These are phyloP conservation scores for Crocidura indochinensis DNA, from an alignment of 2,797 vertebrate species.

Conservation along the genomic window DNA sequence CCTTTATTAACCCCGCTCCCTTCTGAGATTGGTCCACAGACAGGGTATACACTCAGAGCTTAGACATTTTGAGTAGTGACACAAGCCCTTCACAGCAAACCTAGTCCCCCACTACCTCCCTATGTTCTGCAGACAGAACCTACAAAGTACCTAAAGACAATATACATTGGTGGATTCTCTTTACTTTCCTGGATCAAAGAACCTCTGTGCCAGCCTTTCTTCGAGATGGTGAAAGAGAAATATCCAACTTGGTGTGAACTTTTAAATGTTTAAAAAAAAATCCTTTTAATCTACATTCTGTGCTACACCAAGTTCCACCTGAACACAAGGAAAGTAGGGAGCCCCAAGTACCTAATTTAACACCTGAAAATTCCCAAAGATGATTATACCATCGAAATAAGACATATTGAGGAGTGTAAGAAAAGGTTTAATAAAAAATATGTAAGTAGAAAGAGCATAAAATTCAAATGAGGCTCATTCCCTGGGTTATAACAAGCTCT, in stretches of 20 bases:
- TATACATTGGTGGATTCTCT: slow-evolving; percentile 48
- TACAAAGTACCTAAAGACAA: too few species aligned
- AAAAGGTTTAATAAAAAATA: slow-evolving; percentile 86
- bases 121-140: not conserved
- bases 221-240: slow-evolving; percentile 4
- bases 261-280: slow-evolving; percentile 37
- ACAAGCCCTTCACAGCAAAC: accelerated
- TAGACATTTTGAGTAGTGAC: not conserved
- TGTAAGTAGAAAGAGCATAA: slow-evolving; percentile 82
- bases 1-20: too few species aligned
- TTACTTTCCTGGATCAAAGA: slow-evolving; percentile 42
- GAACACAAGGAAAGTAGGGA: slow-evolving; percentile 61
- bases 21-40: too few species aligned
- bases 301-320: not conserved
- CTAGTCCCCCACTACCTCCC: too few species aligned
- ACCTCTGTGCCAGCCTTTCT: slow-evolving; percentile 11
- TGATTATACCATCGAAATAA: slow-evolving; percentile 67
- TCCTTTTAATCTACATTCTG: slow-evolving; percentile 44
- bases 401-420: slow-evolving; percentile 79
- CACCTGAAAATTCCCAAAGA: slow-evolving; percentile 70
- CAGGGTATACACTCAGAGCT: not conserved
- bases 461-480: slow-evolving; percentile 84
- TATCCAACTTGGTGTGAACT: slow-evolving; percentile 46
- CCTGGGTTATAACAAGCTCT: slow-evolving; percentile 85
- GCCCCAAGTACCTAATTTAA: slow-evolving; percentile 68